These are phyloP conservation scores for Calyptommatus sinebrachiatus DNA, from an alignment of 2,113 vertebrate genomes.

Conservation along the genomic window DNA sequence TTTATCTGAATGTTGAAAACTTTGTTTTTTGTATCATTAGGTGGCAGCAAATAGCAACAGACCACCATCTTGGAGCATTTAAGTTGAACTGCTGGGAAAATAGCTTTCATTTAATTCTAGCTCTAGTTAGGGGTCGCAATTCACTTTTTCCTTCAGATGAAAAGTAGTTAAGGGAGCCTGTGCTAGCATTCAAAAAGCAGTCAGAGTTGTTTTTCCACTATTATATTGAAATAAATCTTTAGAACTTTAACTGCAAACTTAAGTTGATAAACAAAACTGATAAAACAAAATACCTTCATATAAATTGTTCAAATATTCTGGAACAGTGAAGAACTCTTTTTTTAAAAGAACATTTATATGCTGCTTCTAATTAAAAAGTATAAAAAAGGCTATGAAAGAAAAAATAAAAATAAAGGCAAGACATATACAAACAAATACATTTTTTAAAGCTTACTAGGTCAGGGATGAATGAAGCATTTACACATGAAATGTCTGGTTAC, in stretches of 20 bases:
- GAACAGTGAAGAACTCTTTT: too few relatives aligned
- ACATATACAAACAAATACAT: too few relatives aligned
- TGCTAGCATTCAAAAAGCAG: background rate
- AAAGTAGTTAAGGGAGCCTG: background rate
- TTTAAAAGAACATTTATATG: too few relatives aligned
- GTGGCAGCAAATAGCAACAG: constrained; percentile 39
- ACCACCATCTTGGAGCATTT: background rate
- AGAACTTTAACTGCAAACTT: background rate
- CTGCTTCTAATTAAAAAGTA: too few relatives aligned
- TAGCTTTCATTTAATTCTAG: background rate
- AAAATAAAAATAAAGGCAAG: too few relatives aligned
- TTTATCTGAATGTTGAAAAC: background rate
- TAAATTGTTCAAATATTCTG: too few relatives aligned
- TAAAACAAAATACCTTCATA: too few relatives aligned
- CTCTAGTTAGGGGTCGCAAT: accelerated
- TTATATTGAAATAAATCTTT: background rate
- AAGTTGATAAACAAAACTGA: background rate
- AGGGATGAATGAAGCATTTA: too few relatives aligned
- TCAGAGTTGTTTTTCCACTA: background rate
- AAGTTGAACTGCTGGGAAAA: background rate
- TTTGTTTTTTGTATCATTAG: background rate
- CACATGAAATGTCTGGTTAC: too few relatives aligned
- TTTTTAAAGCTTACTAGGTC: too few relatives aligned
- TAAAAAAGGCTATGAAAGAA: too few relatives aligned
- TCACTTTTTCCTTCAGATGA: background rate